Base-by-base conservation (phyloP, 2,888 invertebrate genomes). In the Theretra japonica region DNA sequence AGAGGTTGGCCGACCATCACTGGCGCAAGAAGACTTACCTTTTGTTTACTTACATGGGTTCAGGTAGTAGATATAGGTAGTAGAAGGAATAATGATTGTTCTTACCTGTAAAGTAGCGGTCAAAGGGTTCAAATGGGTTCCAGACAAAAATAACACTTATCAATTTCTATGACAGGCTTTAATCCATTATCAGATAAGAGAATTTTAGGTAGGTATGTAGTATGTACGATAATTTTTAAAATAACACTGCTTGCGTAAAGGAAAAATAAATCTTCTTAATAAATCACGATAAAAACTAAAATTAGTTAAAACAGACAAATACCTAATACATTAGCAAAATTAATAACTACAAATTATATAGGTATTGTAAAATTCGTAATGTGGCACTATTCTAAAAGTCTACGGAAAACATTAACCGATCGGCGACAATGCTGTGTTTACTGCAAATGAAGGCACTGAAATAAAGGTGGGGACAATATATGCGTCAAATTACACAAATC, bases 171-270 rank as follows among this genome's bases (percentile, higher is more conserved):
- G 88, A 88, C 86, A 89, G 87, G 86, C 82, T 93, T 94, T 93
- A 92, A 93, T 94, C 87, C 91, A 91, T 87, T 90, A 92, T 90
- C 91, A 89, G 88, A 87, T 83, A 83, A 82, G 86, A 87, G 86
- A 89, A 89, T 86, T 89, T 88, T 86, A 89, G 86, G 88, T 82
- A 88, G 80, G 89, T 83, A 87, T 73, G 53, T 53, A n/a, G 53
- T 74, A 85, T 73, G 82, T 86, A 84, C 83, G 86, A 89, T 85
- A 89, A 89, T 88, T 88, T 85, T 80, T 80, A 87, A 89, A 89
- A 88, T 84, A 87, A 88, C 83, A 86, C 84, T 83, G 48, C 60
- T 69, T 72, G 59, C 28, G 53, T 50, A 69, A 72, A 72, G 69
- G 65, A 65, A 65, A 65, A 62, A 65, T 48, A 41, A 65, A 72